These are phyloP conservation scores for Beroe ovata DNA, from an alignment of 37 sponge, comb jelly and placozoan species.

Conservation along the genomic window DNA sequence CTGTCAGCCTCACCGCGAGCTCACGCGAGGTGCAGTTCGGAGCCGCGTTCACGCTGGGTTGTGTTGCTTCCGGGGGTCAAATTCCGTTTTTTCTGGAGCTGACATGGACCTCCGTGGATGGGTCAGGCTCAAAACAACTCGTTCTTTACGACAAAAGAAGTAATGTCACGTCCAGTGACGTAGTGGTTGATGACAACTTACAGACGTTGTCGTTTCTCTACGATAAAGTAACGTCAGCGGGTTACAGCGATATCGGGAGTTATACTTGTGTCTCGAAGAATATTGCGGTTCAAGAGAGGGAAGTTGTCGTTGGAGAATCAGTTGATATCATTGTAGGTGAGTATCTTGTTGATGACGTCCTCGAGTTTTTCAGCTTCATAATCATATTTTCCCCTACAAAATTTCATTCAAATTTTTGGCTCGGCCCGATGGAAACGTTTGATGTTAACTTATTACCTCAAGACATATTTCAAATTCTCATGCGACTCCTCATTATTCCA, in stretches of 20 bases:
- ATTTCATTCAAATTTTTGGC: too few relatives aligned
- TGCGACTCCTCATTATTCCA: not conserved
- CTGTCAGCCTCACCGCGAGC: not conserved
- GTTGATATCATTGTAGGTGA: not conserved
- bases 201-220: not conserved
- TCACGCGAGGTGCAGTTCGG: not conserved
- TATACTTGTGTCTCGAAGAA: constrained; percentile 2
- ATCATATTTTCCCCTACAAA: too few relatives aligned
- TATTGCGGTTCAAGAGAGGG: not conserved
- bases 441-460: too few relatives aligned
- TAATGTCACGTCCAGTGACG: not conserved
- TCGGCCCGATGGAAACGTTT: too few relatives aligned
- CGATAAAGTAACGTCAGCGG: not conserved
- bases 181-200: not conserved
- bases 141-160: not conserved
- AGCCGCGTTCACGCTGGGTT: not conserved
- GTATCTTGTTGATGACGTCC: not conserved
- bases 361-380: too few relatives aligned
- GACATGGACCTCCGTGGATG: not conserved
- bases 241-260: not conserved
- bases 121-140: not conserved
- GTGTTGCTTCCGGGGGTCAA: not conserved
- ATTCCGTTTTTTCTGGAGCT: constrained; percentile 29
- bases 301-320: not conserved
- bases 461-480: too few relatives aligned